Evolutionary conservation across 2,797 vertebrate genomes (phyloP), one percentile per base, ranked within the genome.

Genomic region (Calcarius lapponicus): DNA sequence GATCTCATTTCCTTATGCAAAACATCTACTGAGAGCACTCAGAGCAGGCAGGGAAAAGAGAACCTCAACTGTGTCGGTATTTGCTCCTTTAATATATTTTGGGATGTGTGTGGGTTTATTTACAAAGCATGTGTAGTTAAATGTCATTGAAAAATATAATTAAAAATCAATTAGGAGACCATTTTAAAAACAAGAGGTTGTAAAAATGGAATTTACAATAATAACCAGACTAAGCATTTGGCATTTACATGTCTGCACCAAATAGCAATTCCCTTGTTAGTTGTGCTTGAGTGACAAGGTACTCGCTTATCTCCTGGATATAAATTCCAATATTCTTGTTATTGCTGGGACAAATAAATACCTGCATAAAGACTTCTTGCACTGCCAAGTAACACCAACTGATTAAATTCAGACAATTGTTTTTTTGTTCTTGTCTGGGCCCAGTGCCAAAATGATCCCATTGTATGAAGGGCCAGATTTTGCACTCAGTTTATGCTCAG

Each of bases 161-260:
- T 96, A 93, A 95, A 95, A 97, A 93, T 93, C 93, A 94, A 96
- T 96, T 95, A 95, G 83, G 86, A 65, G 53, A 87, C 79, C 69
- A 67, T 92, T 96, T 94, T 62, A 71, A 92, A 95, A 95, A 85
- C 24, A 81, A 78, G 85, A 78, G 79, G 66, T 93, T 94, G 72
- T 95, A 93, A 91, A 96, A 95, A 86, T 81, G 86, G 91, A 93
- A 91, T 96, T 92, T 86, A 87, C 88, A 92, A 48, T 96, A 93
- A 96, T 95, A 94, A 92, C 54, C 69, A 89, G 78, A 65, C 28
- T 71, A 91, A 92, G 78, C 43, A 85, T 88, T 82, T 97, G 96
- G 83, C 80, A 96, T 96, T 97, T 96, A 86, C 53, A 15, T 58
- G 82, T 60, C 80, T 86, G 48, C 62, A 80, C 93, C 86, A 73